Conservation (phyloP, 2,888 invertebrate genomes). For the Drosophila austrosaltans region DNA sequence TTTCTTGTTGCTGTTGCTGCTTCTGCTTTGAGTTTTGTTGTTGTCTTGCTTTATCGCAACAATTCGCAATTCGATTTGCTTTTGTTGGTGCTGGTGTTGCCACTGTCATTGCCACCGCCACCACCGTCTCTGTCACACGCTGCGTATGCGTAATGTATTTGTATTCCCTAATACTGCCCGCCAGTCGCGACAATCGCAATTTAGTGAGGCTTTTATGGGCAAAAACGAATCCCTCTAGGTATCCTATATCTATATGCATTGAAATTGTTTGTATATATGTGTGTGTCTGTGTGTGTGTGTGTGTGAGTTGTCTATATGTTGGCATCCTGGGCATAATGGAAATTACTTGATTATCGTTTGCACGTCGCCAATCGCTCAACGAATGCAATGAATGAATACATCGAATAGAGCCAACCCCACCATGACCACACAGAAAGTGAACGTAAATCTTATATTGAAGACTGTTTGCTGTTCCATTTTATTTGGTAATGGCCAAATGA, state of each 20-base stretch:
- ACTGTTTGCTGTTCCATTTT: conserved; percentile 14
- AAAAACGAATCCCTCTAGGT: conserved; percentile 40
- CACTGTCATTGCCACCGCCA: background rate
- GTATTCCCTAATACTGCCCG: conserved; percentile 28
- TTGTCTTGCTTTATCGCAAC: conserved; percentile 68
- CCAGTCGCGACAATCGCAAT: conserved; percentile 57
- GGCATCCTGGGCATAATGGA: conserved; percentile 64
- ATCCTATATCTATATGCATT: conserved; percentile 17
- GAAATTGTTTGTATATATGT: background rate
- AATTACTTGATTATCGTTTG: conserved; percentile 78
- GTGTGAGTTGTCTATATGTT: conserved; percentile 2
- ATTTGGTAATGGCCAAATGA: conserved; percentile 20
- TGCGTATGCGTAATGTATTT: conserved; percentile 76
- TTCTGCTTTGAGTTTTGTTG: conserved; percentile 49
- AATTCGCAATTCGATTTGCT: conserved; percentile 79
- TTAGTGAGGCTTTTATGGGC: conserved; percentile 69
- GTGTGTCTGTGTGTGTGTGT: conserved; percentile 1
- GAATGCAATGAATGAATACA: conserved; percentile 50
- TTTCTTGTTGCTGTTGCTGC: conserved; percentile 33
- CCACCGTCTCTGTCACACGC: conserved; percentile 45
- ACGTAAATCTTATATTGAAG: conserved; percentile 17
- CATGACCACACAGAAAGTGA: conserved; percentile 2
- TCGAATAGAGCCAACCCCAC: conserved; percentile 37
- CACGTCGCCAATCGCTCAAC: conserved; percentile 77
- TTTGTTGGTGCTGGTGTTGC: conserved; percentile 62